Base-by-base conservation (phyloP, 2,888 invertebrate genomes). In the Magallana nippona region DNA sequence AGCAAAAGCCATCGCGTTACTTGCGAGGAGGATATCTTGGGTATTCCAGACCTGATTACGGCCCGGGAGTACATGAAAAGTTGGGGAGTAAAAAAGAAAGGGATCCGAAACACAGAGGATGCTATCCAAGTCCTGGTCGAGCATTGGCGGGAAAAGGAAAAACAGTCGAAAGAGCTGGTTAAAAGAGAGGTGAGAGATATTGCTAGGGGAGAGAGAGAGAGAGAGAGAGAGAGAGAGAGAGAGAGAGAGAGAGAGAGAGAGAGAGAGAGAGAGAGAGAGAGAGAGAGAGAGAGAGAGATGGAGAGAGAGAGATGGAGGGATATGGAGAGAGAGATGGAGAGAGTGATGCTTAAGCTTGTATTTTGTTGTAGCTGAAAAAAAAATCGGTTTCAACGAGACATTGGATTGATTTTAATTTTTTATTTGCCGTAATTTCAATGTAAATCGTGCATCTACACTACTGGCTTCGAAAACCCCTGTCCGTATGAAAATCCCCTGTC, bases 1-100 rank as follows among this genome's bases (percentile, higher is more conserved):
- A 22, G 71, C 55, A 82, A 71, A 5, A 79, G 79, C 22, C 82
- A 82, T 77, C 56, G 55, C 10, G 79, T 84, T 0, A n/a, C 57
- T 0, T 71, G 57, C 55, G 84, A 77, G 13, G 84, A 84, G 15
- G 84, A 84, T 17, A 84, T 84, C n/a, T 58, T 84, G 55, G 60
- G 58, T 3, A 82, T 84, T 11, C 84, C 84, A 1, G 84, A 84
- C 55, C 79, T 84, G 63, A 22, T 32, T n/a, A 84, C 84, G 10
- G 84, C 82, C 10, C 62, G 82, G 13, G 80, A 81, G 22, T 19
- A 80, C 10, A 56, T 82, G 60, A 82, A 82, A 55, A 55, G 62
- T 15, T 84, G 84, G 84, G 80, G 82, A 10, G 55, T 84, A 11
- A 44, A 63, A 10, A 77, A 58, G 10, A 71, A 58, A 17, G 84